Base-by-base conservation (phyloP, 1,140 invertebrate genomes). In the Caerostris darwini region DNA sequence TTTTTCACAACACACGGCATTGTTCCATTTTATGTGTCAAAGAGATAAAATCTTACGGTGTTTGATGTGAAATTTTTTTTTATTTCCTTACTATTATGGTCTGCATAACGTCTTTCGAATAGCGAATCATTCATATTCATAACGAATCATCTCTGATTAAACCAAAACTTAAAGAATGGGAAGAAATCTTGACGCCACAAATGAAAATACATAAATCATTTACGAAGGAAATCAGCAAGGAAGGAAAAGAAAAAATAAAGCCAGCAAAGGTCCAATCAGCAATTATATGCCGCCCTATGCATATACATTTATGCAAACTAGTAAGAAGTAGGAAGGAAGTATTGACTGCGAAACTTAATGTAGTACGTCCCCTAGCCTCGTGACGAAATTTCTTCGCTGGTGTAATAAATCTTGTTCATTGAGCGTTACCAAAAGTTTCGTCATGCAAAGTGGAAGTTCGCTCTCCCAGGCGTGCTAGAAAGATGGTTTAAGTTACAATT, bases 351-450 rank as follows among this genome's bases (percentile, higher is more conserved):
- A 61, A 88, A 93, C 86, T 94, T 94, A 94, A 93, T 87, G 92
- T 71, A 56, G 53, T 71, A 56, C 50, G 34, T 85, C 90, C 90
- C 77, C 58, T 89, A 89, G 19, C 54, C 53, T 50, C 61, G n/a
- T 94, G 86, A 88, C 92, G 69, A 94, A 64, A 71, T 64, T 86
- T 87, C 91, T 86, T 14, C n/a, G 17, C 14, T 54, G 57, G 58
- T 12, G 61, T 57, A 59, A 94, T 94, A 94, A 94, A 89, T 94
- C 92, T 56, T 88, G 85, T 87, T 89, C 86, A 94, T 88, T 94
- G 85, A 88, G 92, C 92, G 92, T 94, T 94, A 89, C 92, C 92
- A 88, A 88, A 94, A 94, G 92, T 94, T 94, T 88, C 92, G 92
- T 93, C 82, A 93, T 93, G 91, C 85, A 94, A 89, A 81, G 67